A percentile compares a stretch with the other conserved stretches of the same genome.
These are phyloP conservation scores for Bugula neritina DNA, from an alignment of 2,888 invertebrate species.

Conservation along the genomic window DNA sequence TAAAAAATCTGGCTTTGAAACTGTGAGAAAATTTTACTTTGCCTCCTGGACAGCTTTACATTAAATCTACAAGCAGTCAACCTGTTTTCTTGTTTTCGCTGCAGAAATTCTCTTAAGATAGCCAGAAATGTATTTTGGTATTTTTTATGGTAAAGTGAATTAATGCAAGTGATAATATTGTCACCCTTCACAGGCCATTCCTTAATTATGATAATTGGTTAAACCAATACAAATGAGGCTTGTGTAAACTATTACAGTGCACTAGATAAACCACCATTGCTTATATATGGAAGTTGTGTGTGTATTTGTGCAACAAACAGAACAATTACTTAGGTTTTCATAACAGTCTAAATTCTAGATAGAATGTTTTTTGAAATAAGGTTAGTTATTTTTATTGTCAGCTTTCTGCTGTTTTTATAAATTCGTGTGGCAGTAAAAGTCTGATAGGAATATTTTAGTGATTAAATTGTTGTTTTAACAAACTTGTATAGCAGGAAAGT, in stretches of 20 bases:
- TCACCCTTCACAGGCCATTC: background rate
- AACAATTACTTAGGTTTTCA: conserved; percentile 21
- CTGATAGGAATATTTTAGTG: conserved; percentile 1
- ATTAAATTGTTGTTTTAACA: conserved; percentile 19
- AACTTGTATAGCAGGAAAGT: background rate
- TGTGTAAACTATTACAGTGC: conserved; percentile 2
- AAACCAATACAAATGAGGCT: background rate
- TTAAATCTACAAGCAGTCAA: background rate
- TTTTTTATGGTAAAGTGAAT: background rate
- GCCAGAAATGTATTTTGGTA: background rate
- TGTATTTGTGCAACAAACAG: conserved; percentile 21
- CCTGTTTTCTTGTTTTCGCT: too few relatives aligned
- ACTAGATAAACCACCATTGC: conserved; percentile 1
- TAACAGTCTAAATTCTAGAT: background rate
- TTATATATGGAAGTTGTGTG: conserved; percentile 4
- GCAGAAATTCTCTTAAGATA: background rate
- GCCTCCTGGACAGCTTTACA: background rate
- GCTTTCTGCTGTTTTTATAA: background rate
- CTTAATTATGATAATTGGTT: conserved; percentile 4
- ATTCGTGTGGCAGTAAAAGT: background rate
- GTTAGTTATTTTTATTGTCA: conserved; percentile 25
- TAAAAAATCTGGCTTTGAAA: conserved; percentile 11
- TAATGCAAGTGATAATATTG: background rate
- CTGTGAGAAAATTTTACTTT: conserved; percentile 23
- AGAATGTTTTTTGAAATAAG: conserved; percentile 21